Evolutionary conservation across 2,888 invertebrate genomes (phyloP).

Genomic region (Lydus trimaculatus): DNA sequence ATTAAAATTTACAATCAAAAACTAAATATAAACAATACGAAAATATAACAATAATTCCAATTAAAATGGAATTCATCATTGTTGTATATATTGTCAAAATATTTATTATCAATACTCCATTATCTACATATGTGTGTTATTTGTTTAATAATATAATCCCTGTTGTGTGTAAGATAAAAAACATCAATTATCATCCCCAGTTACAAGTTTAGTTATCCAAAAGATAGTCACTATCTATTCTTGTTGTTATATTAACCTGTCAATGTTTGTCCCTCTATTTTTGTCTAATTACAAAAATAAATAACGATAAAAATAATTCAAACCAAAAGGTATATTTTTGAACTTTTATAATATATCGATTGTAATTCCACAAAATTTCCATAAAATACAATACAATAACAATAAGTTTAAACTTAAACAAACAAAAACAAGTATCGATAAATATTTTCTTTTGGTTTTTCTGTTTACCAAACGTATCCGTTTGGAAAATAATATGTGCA

Average conservation of each 20-base stretch:
- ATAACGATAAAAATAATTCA: background rate
- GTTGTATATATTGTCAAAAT: background rate
- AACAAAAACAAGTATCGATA: background rate
- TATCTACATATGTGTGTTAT: slow-evolving; percentile 34
- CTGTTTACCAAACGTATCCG: background rate
- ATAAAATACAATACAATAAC: background rate
- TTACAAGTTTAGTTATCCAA: slow-evolving; percentile 34
- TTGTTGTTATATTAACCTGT: slow-evolving; percentile 27
- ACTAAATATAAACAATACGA: background rate
- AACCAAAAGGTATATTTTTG: no score
- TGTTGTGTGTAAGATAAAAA: slow-evolving; percentile 33
- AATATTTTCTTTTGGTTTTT: background rate
- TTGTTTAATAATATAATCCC: slow-evolving; percentile 37
- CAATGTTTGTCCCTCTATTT: background rate
- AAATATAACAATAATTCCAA: background rate
- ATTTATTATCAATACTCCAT: slow-evolving; percentile 29
- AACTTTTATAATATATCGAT: no score
- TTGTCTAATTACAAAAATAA: background rate
- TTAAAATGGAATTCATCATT: slow-evolving; percentile 8
- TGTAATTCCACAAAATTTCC: no score
- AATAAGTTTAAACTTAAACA: background rate
- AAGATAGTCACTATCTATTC: slow-evolving; percentile 29
- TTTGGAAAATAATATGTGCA: background rate
- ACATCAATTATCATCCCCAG: slow-evolving; percentile 36
- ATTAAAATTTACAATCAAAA: background rate